Evolutionary conservation across 2,888 invertebrate genomes (phyloP), one percentile per base, ranked within the genome.

Genomic region (Brachyopa scutellaris): DNA sequence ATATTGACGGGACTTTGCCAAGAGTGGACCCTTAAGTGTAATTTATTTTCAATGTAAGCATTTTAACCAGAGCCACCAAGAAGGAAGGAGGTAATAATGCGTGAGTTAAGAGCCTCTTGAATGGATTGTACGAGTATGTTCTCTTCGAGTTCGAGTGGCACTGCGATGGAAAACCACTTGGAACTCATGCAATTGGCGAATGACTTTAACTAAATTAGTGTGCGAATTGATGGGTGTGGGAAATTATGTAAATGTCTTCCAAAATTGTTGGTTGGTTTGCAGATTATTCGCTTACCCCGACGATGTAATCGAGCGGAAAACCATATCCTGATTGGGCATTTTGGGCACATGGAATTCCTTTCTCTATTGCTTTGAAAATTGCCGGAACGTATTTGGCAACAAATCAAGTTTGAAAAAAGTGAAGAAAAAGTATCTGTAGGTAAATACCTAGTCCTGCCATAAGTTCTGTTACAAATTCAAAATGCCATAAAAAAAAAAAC

Each of bases 1-100:
- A n/a, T n/a, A n/a, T 69, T 42, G 33, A 51, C 40, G 76, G 57
- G 45, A 80, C 57, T 47, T 15, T 42, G 49, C 17, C 9, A 38
- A 38, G 70, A 59, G 55, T 53, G 23, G 38, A 33, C 23, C 19
- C 45, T 77, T 15, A 33, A 77, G 82, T 66, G 45, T 31, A 23
- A 61, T 40, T 26, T 6, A 26, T 26, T 26, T 53, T 59, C 49
- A 33, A 66, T 82, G 77, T 29, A 82, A 72, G 59, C 40, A 42
- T 21, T 64, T 67, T 57, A n/a, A n/a, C n/a, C n/a, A n/a, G 26
- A 47, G 55, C 66, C 77, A 62, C 70, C 70, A 77, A 82, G 77
- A 70, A 77, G 82, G 82, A 82, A 82, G 82, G 70, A 82, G 82
- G 77, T 72, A 82, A 82, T 82, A 77, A 82, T 61, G 70, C 49